Evolutionary conservation across 2,888 invertebrate species (phyloP), one percentile per base, ranked within the genome.

Genomic region (Gortyna flavago): DNA sequence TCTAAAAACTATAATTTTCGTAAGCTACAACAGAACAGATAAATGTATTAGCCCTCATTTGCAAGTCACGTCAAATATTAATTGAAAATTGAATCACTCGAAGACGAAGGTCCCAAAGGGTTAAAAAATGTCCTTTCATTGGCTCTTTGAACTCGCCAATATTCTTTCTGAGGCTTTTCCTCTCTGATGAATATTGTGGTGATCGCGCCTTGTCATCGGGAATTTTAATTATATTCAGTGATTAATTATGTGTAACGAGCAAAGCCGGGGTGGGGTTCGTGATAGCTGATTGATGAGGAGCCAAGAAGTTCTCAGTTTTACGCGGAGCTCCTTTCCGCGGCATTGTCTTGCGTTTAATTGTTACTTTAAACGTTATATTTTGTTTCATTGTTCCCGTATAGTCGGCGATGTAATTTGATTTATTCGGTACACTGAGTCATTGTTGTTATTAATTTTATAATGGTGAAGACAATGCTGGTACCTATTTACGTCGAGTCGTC

Each of bases 211-310:
- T 95, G 96, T 96, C 96, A 96, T 96, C 95, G 93, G 90, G 92
- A 92, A 95, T 96, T 96, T 96, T 96, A 96, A 96, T 96, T 96
- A 96, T 94, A 95, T 95, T 92, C 91, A 89, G 92, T 96, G 96
- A 96, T 96, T 96, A 96, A 96, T 96, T 95, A 95, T 95, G 92
- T 94, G 93, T 95, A 94, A 94, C 91, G 92, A 94, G 94, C 92
- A 91, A 94, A 94, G 93, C 91, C 90, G 91, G 89, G 90, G 90
- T 88, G 80, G 81, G 91, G 92, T 90, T 87, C 86, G 89, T 89
- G 93, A 95, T 95, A 90, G 92, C 93, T 96, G 96, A 96, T 96
- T 95, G 96, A 96, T 96, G 95, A 95, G 94, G 89, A 89, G 86
- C 90, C 91, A 90, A 89, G 90, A 93, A 92, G 93, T 94, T 91